phyloP scores from a whole-genome alignment of 2,888 invertebrate species.

The Nasonia oneida region DNA sequence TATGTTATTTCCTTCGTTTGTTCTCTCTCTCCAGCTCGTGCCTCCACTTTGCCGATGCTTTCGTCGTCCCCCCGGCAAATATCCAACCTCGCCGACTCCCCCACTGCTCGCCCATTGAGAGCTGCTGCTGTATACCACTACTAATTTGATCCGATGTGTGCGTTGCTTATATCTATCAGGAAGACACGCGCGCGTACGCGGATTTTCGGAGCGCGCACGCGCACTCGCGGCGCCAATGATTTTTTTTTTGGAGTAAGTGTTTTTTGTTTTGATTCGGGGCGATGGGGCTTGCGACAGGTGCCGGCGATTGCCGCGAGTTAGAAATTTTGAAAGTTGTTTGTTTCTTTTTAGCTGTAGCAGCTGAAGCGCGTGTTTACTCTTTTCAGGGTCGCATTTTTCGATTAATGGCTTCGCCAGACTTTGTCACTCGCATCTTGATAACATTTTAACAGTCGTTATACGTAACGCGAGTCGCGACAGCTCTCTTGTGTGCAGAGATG shows the following conservation, averaged over 20 bases:
- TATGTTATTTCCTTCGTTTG: constrained; percentile 1
- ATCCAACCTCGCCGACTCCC: not conserved
- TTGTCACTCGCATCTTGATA: no score
- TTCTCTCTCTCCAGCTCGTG: not conserved
- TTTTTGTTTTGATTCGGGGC: no score
- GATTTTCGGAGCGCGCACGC: constrained; percentile 26
- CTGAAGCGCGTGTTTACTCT: no score
- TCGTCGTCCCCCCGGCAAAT: not conserved
- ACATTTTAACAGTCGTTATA: no score
- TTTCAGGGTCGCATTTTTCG: no score
- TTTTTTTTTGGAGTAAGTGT: not conserved
- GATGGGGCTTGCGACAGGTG: no score
- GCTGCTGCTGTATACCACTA: not conserved
- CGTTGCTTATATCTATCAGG: constrained; percentile 20
- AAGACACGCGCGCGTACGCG: constrained; percentile 3
- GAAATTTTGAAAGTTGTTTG: no score
- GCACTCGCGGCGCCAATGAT: not conserved
- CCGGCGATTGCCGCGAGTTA: no score
- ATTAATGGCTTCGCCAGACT: no score
- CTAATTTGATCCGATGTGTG: not conserved
- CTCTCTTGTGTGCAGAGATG: no score
- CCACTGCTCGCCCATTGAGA: not conserved
- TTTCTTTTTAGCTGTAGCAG: no score
- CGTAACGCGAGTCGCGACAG: no score
- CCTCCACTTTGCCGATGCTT: not conserved